These are phyloP conservation scores for Masticophis lateralis DNA, from an alignment of 2,797 vertebrate genomes.

Conservation along the genomic window DNA sequence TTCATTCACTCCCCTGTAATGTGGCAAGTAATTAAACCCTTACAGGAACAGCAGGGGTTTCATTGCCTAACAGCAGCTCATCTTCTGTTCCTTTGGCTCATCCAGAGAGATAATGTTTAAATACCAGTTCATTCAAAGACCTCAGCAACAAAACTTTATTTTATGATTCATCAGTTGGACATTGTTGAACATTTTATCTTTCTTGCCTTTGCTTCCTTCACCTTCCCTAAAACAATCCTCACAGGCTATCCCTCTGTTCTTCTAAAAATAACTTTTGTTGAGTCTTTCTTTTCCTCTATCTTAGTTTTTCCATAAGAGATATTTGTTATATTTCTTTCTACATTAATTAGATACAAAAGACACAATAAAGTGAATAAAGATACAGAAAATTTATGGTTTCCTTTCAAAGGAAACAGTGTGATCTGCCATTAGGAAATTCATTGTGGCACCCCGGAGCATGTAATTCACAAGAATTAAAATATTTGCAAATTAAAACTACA, in stretches of 20 bases:
- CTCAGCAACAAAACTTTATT: conserved; percentile 26
- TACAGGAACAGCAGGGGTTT: conserved; percentile 39
- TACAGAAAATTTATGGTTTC: neutral
- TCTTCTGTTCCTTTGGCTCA: conserved; percentile 29
- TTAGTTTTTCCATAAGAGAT: neutral
- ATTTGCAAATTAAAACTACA: neutral
- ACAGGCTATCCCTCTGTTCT: neutral
- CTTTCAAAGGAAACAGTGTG: neutral
- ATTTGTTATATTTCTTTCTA: neutral
- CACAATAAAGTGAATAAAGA: neutral
- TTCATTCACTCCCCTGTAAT: conserved; percentile 47
- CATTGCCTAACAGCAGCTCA: conserved; percentile 38
- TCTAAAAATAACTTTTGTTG: neutral
- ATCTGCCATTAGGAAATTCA: neutral
- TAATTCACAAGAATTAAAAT: neutral
- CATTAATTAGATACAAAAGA: neutral
- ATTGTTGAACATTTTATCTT: neutral
- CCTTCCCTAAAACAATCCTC: neutral
- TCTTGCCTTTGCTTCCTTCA: neutral
- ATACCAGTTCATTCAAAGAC: conserved; percentile 37
- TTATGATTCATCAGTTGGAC: conserved; percentile 2
- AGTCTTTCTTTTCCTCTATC: neutral
- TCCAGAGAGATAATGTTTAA: conserved; percentile 42
- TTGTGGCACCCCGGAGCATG: neutral
- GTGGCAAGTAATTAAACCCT: conserved; percentile 54